These are phyloP conservation scores for Xylophagus ater DNA, from an alignment of 2,888 invertebrate genomes.

Conservation along the genomic window DNA sequence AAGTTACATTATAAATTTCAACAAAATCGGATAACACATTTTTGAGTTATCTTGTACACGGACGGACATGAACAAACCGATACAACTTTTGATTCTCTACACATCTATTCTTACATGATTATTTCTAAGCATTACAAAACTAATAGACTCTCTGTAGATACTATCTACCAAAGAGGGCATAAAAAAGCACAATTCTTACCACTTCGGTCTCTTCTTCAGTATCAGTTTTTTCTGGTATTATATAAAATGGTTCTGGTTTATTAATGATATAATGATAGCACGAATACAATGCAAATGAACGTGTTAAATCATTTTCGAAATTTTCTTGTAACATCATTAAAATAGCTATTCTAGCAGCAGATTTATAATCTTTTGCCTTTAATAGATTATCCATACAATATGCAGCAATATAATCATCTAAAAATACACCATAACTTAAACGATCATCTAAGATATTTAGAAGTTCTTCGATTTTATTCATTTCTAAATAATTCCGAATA, in stretches of 20 bases:
- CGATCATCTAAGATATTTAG: conserved; percentile 66
- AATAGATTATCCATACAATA: conserved; percentile 70
- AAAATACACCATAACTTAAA: conserved; percentile 78
- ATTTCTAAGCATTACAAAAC: too few species aligned
- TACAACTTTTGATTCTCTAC: too few species aligned
- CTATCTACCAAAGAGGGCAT: neutral
- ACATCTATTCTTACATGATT: too few species aligned
- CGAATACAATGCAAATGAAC: conserved; percentile 58
- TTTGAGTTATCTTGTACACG: too few species aligned
- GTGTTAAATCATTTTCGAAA: conserved; percentile 56
- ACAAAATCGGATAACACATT: too few species aligned
- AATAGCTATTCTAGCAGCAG: conserved; percentile 66
- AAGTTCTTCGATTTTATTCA: conserved; percentile 43
- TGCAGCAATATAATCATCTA: conserved; percentile 70
- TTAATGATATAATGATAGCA: conserved; percentile 57
- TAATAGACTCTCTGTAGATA: too few species aligned
- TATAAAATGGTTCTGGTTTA: conserved; percentile 32
- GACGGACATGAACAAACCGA: too few species aligned
- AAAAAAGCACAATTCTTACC: conserved; percentile 10
- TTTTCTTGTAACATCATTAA: conserved; percentile 86
- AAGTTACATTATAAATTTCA: too few species aligned
- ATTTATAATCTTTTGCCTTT: conserved; percentile 51
- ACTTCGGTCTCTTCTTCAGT: conserved; percentile 28
- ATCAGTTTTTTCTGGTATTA: conserved; percentile 31
- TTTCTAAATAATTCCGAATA: conserved; percentile 47